Percentiles rank a stretch among this genome's conserved stretches.
Evolutionary conservation across 53 echinoderm and acorn worm species (phyloP).

Genomic region (Antedon mediterranea): DNA sequence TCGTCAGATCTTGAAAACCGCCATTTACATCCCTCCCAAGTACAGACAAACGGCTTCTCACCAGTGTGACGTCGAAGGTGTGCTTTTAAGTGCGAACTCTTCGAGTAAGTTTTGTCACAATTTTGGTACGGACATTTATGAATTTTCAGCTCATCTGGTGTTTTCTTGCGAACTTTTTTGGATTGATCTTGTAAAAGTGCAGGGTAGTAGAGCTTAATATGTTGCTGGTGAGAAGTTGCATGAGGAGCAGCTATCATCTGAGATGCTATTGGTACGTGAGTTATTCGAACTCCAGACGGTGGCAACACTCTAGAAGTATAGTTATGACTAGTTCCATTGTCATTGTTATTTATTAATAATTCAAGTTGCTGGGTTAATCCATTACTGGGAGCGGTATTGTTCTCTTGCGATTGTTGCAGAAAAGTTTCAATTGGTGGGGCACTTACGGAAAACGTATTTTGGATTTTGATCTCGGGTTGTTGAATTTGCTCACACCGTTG

Average conservation of each 20-base stretch:
- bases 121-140: conserved; percentile 94
- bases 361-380: too few species aligned
- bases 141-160: conserved; percentile 92
- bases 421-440: too few species aligned
- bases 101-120: conserved; percentile 98
- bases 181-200: not conserved
- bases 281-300: conserved; percentile 77
- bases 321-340: not conserved
- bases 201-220: conserved; percentile 4
- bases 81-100: conserved; percentile 94
- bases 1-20: conserved; percentile 93
- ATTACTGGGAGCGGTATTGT: too few species aligned
- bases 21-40: conserved; percentile 98
- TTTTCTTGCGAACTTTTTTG: conserved; percentile 24
- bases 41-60: conserved; percentile 89
- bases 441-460: too few species aligned
- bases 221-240: not conserved
- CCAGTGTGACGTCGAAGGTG: conserved; percentile 91
- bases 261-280: conserved; percentile 54
- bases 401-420: not conserved
- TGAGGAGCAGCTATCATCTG: not conserved
- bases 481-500: too few species aligned
- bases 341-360: not conserved
- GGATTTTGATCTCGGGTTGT: too few species aligned
- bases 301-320: conserved; percentile 29